Base-by-base conservation (phyloP, 2,797 vertebrate genomes). In the Florisuga fusca region DNA sequence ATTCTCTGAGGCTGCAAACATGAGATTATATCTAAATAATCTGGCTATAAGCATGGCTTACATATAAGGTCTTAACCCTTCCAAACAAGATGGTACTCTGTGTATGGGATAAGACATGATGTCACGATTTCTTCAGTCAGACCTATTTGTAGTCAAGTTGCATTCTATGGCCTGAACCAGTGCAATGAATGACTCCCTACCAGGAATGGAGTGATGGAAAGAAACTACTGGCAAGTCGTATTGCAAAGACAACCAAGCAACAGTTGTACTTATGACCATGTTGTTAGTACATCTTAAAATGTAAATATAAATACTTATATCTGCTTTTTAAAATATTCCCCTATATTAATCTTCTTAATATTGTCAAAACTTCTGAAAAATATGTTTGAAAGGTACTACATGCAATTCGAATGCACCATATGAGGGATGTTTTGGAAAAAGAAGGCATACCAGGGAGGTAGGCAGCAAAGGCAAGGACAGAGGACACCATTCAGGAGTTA, bases 51-150 rank as follows among this genome's bases (percentile, higher is more conserved):
- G 36, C 36, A 36, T 36, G 36, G 36, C 36, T 36, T 36, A 36
- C 36, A 36, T 36, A 10, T 36, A 36, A 36, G 36, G 2, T 46
- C 25, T 50, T 58, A 21, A 51, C 29, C 10, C 26, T 89, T 55
- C 20, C 22, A 25, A 72, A 33, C 1, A 12, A 36, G 22, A 12
- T 12, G 4, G 1, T 13, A 29, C 4, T 19, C 1, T 19, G 1
- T 54, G 5, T 16, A 14, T 27, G 7, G 4, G 2, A 33, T 26
- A 41, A 15, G 29, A 80, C 17, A 45, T 15, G 36, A 27, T 8
- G 22, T 36, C 20, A 2, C 3, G 5, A 11, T 79, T 83, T 80
- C 19, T 46, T 72, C 27, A 63, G 7, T 33, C 29, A 33, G 9
- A 12, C 12, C 53, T 36, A 33, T 36, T 7, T 46, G 15, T 10